These are phyloP conservation scores for Microtus oregoni DNA, from an alignment of 2,113 vertebrate genomes.

Conservation along the genomic window DNA sequence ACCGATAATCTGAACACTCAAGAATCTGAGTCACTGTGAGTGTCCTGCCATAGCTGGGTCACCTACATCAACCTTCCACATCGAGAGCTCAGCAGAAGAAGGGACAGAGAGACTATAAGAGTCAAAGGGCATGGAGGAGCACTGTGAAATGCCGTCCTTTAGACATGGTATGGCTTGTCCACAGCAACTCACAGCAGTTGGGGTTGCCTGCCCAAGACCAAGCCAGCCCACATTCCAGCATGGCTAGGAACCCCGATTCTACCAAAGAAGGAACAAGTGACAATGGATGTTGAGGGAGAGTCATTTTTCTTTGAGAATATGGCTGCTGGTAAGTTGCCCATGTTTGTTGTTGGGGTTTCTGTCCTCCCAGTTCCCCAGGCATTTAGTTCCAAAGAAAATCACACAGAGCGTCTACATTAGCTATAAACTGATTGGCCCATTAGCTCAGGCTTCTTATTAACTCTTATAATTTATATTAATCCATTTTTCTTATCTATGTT, in stretches of 20 bases:
- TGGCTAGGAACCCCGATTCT: too few species aligned
- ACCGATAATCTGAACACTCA: background rate
- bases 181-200: background rate
- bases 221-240: background rate
- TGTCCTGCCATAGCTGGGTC: background rate
- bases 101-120: background rate
- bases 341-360: too few species aligned
- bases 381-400: too few species aligned
- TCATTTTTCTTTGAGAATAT: background rate
- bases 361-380: too few species aligned
- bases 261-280: background rate
- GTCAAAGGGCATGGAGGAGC: too few species aligned
- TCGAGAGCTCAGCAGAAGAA: background rate
- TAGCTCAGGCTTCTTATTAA: too few species aligned
- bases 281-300: background rate
- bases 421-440: too few species aligned
- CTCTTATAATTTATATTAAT: too few species aligned
- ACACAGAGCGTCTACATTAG: too few species aligned
- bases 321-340: background rate
- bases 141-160: background rate
- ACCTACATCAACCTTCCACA: background rate
- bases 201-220: background rate
- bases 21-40: background rate
- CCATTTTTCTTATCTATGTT: too few species aligned
- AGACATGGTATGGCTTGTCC: background rate